These are phyloP conservation scores for Lacanobia oleracea DNA, from an alignment of 2,888 invertebrate genomes.

Conservation along the genomic window DNA sequence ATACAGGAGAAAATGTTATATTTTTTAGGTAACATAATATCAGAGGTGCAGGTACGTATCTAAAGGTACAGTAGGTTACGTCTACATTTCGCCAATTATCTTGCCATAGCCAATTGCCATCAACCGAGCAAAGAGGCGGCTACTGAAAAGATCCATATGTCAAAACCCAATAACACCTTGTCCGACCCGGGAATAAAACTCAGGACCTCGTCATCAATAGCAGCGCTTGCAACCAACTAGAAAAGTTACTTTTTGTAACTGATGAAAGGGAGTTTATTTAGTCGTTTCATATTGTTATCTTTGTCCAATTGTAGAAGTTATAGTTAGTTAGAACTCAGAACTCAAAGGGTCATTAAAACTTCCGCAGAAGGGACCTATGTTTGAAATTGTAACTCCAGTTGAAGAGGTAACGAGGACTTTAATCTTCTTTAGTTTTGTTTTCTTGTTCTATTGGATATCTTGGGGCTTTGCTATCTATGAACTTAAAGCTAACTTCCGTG, in stretches of 20 bases:
- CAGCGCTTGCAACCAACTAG: background rate
- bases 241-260: background rate
- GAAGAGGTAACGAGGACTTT: conserved; percentile 31
- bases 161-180: background rate
- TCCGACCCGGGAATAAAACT: background rate
- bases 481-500: background rate
- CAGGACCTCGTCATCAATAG: background rate
- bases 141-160: background rate
- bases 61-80: no score
- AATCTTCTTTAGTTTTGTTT: conserved; percentile 36
- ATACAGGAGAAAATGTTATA: no score
- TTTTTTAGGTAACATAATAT: no score
- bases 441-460: conserved; percentile 32
- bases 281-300: conserved; percentile 9
- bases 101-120: no score
- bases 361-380: conserved; percentile 19
- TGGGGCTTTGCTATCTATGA: conserved; percentile 5
- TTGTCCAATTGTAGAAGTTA: conserved; percentile 29
- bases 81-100: no score
- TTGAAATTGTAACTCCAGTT: conserved; percentile 21
- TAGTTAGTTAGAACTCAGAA: conserved; percentile 21
- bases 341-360: conserved; percentile 43
- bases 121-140: background rate
- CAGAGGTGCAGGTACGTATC: no score
- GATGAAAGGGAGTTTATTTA: conserved; percentile 21